A percentile compares a stretch with the other conserved stretches of the same genome.
phyloP scores from a whole-genome alignment of 2,888 invertebrate genomes.

The Ariolimax columbianus region DNA sequence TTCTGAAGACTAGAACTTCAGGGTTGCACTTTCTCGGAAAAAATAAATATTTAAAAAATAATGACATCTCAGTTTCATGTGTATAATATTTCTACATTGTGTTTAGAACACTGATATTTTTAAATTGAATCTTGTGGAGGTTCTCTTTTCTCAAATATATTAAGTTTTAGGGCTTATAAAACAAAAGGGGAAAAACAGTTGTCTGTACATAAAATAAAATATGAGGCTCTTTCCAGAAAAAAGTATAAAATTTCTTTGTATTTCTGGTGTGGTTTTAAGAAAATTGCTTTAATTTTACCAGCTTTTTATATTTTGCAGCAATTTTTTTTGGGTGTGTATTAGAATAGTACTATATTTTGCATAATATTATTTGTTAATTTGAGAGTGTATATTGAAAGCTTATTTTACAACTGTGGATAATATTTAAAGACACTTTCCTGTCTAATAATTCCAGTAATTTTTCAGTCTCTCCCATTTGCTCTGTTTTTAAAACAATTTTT shows the following conservation, averaged over 20 bases:
- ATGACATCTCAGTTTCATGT: neutral
- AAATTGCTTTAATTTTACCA: too few relatives aligned
- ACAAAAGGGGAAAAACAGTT: too few relatives aligned
- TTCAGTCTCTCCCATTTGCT: neutral
- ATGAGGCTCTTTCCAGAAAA: too few relatives aligned
- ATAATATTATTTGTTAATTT: neutral
- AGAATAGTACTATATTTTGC: too few relatives aligned
- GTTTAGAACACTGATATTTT: neutral
- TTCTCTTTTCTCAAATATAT: too few relatives aligned
- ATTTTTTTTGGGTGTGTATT: too few relatives aligned
- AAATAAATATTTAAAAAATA: neutral
- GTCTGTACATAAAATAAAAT: too few relatives aligned
- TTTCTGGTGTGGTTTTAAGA: too few relatives aligned
- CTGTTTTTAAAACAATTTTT: neutral
- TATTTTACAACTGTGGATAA: neutral
- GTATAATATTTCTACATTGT: neutral
- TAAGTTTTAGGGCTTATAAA: too few relatives aligned
- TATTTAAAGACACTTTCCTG: neutral
- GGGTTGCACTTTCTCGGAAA: neutral
- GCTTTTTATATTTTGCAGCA: too few relatives aligned
- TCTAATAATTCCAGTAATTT: conserved; percentile 2
- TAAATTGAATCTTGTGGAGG: too few relatives aligned
- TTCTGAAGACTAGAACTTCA: neutral
- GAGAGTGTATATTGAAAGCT: neutral
- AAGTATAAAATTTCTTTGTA: too few relatives aligned